These are phyloP conservation scores for Neopelma chrysocephalum DNA, from an alignment of 2,797 vertebrate species.

Conservation along the genomic window DNA sequence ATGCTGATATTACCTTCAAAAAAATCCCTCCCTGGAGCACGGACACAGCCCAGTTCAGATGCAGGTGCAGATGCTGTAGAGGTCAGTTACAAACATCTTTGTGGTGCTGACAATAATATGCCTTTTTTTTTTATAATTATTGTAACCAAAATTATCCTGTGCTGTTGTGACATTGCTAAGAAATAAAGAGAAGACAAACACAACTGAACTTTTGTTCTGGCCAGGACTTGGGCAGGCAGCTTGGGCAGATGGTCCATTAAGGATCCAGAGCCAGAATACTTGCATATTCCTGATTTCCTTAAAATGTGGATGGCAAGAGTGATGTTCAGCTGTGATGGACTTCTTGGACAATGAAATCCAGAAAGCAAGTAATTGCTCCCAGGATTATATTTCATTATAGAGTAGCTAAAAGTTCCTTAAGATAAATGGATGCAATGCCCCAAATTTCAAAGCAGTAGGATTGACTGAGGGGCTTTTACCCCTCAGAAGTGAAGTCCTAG, in stretches of 20 bases:
- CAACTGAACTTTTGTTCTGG: background rate
- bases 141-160: background rate
- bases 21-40: background rate
- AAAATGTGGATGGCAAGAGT: background rate
- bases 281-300: background rate
- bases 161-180: background rate
- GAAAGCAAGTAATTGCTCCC: background rate
- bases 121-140: background rate
- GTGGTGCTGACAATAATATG: background rate
- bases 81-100: background rate
- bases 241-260: background rate
- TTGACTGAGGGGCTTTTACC: background rate
- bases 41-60: background rate
- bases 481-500: background rate
- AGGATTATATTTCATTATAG: background rate
- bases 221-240: background rate
- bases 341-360: background rate
- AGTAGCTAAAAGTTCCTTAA: background rate
- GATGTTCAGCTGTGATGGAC: background rate
- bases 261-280: background rate
- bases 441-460: background rate
- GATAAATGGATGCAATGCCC: background rate
- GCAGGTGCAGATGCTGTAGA: accelerated
- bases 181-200: background rate
- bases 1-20: background rate